Conservation (phyloP, 2,113 vertebrate genomes). For the Brachyistius frenatus region DNA sequence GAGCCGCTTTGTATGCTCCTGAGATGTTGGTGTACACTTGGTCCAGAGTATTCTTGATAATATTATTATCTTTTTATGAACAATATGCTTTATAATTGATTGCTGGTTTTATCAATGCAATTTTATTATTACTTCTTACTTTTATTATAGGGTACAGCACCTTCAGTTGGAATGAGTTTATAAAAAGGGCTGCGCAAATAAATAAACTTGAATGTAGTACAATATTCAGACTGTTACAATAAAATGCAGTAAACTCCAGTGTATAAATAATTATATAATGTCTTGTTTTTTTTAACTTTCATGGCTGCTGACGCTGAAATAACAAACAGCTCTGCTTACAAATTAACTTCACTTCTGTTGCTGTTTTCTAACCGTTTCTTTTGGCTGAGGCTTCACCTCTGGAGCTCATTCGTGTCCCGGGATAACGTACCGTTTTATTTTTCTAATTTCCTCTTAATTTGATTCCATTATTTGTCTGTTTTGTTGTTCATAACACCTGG, state of each 20-base stretch:
- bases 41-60: too few species aligned
- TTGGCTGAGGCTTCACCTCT: neutral
- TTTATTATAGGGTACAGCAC: neutral
- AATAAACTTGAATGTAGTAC: neutral
- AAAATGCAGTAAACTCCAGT: slow-evolving; percentile 3
- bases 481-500: slow-evolving; percentile 1
- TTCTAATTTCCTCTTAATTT: slow-evolving; percentile 28
- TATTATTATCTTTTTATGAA: too few species aligned
- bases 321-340: slow-evolving; percentile 11
- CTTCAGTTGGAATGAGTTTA: neutral
- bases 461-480: slow-evolving; percentile 55
- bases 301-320: slow-evolving; percentile 12
- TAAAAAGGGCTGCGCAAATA: neutral
- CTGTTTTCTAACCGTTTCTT: neutral
- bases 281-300: neutral
- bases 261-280: neutral
- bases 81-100: too few species aligned
- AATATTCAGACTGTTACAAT: slow-evolving; percentile 1
- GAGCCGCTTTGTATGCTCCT: too few species aligned
- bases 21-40: too few species aligned
- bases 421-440: slow-evolving; percentile 2
- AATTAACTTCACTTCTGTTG: neutral
- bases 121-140: too few species aligned
- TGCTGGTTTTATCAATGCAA: too few species aligned
- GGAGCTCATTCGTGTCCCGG: slow-evolving; percentile 5